phyloP scores from a whole-genome alignment of 2,113 vertebrate species.

The Poecilia latipinna region DNA sequence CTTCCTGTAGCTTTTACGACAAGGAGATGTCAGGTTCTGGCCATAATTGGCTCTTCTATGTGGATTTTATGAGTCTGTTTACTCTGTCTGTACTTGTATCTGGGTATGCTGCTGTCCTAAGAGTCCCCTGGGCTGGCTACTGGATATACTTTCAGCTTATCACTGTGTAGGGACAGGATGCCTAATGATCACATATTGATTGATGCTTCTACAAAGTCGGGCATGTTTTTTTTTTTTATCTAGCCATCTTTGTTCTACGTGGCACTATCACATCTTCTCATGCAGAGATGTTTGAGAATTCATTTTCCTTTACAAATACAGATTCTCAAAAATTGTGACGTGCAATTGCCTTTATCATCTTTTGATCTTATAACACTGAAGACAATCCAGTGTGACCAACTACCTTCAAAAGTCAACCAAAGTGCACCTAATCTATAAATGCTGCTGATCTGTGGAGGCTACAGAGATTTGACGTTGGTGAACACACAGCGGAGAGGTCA shows the following conservation, averaged over 20 bases:
- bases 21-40: slow-evolving; percentile 81
- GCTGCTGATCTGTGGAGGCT: background rate
- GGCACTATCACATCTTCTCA: slow-evolving; percentile 40
- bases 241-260: slow-evolving; percentile 57
- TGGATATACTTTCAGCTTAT: slow-evolving; percentile 52
- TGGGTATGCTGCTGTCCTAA: slow-evolving; percentile 49
- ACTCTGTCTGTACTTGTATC: slow-evolving; percentile 69
- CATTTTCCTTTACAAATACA: background rate
- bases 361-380: background rate
- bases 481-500: background rate
- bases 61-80: slow-evolving; percentile 86
- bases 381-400: background rate
- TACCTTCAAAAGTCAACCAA: background rate
- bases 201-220: slow-evolving; percentile 43
- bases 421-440: background rate
- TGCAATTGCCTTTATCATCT: background rate
- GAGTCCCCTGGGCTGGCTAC: slow-evolving; percentile 37
- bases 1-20: slow-evolving; percentile 83
- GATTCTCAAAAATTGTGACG: background rate
- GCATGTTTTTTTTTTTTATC: slow-evolving; percentile 35
- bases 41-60: slow-evolving; percentile 88
- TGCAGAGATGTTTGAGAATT: slow-evolving; percentile 55
- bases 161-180: slow-evolving; percentile 18
- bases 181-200: slow-evolving; percentile 65
- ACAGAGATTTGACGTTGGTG: background rate